phyloP scores from a whole-genome alignment of 2,888 invertebrate species.

The Scelioninae gen. 1 region DNA sequence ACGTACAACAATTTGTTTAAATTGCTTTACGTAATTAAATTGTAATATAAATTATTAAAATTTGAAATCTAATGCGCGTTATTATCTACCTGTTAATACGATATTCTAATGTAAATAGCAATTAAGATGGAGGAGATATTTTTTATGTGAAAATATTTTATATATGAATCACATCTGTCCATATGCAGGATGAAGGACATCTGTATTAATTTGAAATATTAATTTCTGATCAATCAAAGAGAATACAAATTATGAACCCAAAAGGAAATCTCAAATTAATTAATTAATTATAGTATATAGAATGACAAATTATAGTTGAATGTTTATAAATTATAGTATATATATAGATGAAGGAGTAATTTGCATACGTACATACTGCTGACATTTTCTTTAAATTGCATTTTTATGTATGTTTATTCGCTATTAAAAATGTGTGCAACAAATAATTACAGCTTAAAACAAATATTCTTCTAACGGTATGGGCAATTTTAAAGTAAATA shows the following conservation, averaged over 20 bases:
- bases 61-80: too few species aligned
- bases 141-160: too few species aligned
- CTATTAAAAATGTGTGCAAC: conserved; percentile 9
- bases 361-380: conserved; percentile 30
- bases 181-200: conserved; percentile 15
- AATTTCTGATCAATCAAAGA: conserved; percentile 14
- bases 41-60: too few species aligned
- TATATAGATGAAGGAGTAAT: conserved; percentile 17
- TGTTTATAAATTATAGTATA: conserved; percentile 42
- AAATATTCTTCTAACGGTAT: conserved; percentile 14
- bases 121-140: too few species aligned
- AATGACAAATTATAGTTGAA: conserved; percentile 22
- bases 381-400: conserved; percentile 32
- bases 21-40: too few species aligned
- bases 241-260: conserved; percentile 2
- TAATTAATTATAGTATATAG: conserved; percentile 27
- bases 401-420: conserved; percentile 10
- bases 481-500: not conserved
- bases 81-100: too few species aligned
- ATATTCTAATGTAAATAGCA: too few species aligned
- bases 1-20: not conserved
- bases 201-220: conserved; percentile 1
- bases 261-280: conserved; percentile 29
- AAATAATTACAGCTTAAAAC: conserved; percentile 38
- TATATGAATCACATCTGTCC: conserved; percentile 11